Evolutionary conservation across 2,113 vertebrate species (phyloP).

Genomic region (Origma solitaria): DNA sequence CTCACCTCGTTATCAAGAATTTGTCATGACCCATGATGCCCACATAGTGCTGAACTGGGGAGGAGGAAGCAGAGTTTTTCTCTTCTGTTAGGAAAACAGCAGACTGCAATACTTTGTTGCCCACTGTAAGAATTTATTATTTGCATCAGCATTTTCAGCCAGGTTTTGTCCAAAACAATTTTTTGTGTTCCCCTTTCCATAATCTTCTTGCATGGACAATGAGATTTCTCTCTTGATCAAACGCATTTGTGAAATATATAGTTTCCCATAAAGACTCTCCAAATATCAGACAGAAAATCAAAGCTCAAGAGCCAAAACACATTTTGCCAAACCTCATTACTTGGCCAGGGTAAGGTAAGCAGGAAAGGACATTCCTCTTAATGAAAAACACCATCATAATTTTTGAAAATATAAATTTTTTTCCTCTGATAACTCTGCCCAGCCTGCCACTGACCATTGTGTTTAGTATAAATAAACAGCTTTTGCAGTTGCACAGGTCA

Average conservation of each 20-base stretch:
- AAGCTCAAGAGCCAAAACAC: background rate
- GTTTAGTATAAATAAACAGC: background rate
- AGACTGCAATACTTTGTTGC: background rate
- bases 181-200: background rate
- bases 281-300: background rate
- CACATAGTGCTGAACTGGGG: background rate
- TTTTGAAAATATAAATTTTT: background rate
- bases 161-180: background rate
- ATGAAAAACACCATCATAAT: background rate
- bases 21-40: background rate
- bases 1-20: background rate
- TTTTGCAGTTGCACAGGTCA: background rate
- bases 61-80: background rate
- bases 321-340: background rate
- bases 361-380: background rate
- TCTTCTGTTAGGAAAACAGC: background rate
- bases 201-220: background rate
- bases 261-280: background rate
- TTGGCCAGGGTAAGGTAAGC: background rate
- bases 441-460: background rate
- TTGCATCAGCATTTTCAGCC: background rate
- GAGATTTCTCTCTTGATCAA: background rate
- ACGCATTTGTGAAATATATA: background rate
- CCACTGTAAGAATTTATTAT: background rate
- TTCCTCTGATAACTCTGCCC: background rate